Base-by-base conservation (phyloP, 2,113 vertebrate genomes). In the Pithys albifrons region DNA sequence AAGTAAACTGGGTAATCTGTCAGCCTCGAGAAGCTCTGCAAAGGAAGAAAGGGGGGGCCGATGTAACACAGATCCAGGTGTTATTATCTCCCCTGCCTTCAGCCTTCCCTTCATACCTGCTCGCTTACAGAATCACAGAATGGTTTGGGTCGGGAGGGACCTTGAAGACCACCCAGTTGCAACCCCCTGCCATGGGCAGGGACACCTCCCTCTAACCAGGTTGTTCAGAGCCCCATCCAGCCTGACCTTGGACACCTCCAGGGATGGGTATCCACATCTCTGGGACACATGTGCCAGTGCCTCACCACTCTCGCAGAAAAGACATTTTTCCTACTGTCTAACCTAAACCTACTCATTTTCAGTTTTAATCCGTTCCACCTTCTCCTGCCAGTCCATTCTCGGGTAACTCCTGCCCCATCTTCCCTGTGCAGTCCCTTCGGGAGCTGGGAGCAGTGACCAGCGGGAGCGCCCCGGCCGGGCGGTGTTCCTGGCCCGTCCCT, bases 11-110 rank as follows among this genome's bases (percentile, higher is more conserved):
- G 7, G 3, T 24, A 5, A 29, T 5, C 12, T 3, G 20, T 31
- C 35, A 51, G 25, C 25, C 35, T 16, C 2, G 11, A 45, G 37
- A 18, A 45, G 19, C 9, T 33, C 48, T 6, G 31, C 19, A 7
- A 28, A 41, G n/a, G 16, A 16, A n/a, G 16, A 4, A 24, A 12
- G 10, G 7, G 5, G 49, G 41, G 14, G 1, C 1, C 0, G 3
- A 2, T 12, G 5, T 2, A 24, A 8, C 14, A 12, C 11, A 35
- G n/a, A 35, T 70, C 25, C 41, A 43, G 72, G 31, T 35, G 17
- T 31, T 66, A 28, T 9, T 45, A 23, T 16, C 14, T 45, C 19
- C 13, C 62, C 18, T 31, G 31, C 22, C 27, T 31, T 48, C 17
- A 55, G 29, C 39, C 19, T 31, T 61, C 46, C 24, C 33, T 52